These are phyloP conservation scores for Congeria kusceri DNA, from an alignment of 2,888 invertebrate genomes.

Conservation along the genomic window DNA sequence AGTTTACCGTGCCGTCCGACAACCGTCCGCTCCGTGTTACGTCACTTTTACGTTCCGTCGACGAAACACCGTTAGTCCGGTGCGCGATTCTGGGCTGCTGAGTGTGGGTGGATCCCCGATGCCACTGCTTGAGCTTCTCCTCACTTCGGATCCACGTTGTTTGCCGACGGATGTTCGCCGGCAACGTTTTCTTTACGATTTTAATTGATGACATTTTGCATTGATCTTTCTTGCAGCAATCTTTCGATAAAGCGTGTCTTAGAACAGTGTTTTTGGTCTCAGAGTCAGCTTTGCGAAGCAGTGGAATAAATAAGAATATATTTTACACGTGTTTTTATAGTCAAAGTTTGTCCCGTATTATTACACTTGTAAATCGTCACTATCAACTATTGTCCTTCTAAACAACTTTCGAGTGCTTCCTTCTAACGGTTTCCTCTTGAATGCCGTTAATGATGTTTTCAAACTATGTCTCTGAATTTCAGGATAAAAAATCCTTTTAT, in stretches of 20 bases:
- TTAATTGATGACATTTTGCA: constrained; percentile 29
- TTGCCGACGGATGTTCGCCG: constrained; percentile 32
- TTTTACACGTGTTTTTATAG: too few species aligned
- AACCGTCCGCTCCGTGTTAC: constrained; percentile 62
- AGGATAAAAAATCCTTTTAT: too few species aligned
- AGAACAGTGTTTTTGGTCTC: too few species aligned
- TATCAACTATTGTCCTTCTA: too few species aligned
- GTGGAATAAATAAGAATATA: too few species aligned
- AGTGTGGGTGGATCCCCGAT: constrained; percentile 38
- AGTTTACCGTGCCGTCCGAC: constrained; percentile 53
- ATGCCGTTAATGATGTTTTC: not conserved
- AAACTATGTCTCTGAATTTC: not conserved
- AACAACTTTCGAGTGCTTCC: not conserved
- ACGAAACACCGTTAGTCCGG: constrained; percentile 36
- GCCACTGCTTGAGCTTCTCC: constrained; percentile 69
- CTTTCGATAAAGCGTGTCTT: too few species aligned
- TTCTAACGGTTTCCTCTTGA: constrained; percentile 5
- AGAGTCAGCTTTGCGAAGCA: too few species aligned
- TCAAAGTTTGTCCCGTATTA: too few species aligned
- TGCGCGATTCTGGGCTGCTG: constrained; percentile 18
- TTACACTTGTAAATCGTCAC: too few species aligned
- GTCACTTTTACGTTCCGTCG: constrained; percentile 69
- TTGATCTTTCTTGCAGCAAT: too few species aligned
- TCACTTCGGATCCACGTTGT: constrained; percentile 67
- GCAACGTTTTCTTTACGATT: constrained; percentile 13